A percentile compares a stretch with the other conserved stretches of the same genome.
Evolutionary conservation across 2,888 invertebrate species (phyloP).

Genomic region (Melinopterus prodromus): DNA sequence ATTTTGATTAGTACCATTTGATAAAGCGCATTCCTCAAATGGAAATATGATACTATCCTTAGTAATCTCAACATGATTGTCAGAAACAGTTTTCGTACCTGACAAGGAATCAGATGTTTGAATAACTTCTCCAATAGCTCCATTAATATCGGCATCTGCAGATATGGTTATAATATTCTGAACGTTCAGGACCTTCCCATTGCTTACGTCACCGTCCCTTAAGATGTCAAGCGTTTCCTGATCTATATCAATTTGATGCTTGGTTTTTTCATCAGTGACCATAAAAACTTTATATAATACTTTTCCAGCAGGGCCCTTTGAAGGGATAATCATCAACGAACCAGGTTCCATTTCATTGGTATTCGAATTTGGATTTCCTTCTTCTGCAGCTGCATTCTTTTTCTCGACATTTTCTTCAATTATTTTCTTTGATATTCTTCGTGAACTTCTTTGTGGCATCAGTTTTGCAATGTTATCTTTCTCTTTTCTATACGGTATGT

Average conservation of each 20-base stretch:
- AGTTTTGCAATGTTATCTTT: constrained; percentile 4
- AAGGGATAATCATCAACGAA: constrained; percentile 62
- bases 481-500: constrained; percentile 9
- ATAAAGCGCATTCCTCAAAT: constrained; percentile 31
- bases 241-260: constrained; percentile 54
- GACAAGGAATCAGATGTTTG: background rate
- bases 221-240: constrained; percentile 5
- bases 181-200: constrained; percentile 10
- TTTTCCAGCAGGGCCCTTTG: constrained; percentile 57
- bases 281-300: constrained; percentile 63
- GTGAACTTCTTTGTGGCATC: constrained; percentile 8
- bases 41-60: constrained; percentile 34
- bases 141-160: background rate
- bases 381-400: constrained; percentile 19
- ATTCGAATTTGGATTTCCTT: constrained; percentile 32
- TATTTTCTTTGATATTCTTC: constrained; percentile 40
- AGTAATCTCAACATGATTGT: constrained; percentile 25
- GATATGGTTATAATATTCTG: constrained; percentile 36
- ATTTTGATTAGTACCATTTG: constrained; percentile 30
- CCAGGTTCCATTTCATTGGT: constrained; percentile 58
- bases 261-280: constrained; percentile 58
- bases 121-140: background rate
- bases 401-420: constrained; percentile 41
- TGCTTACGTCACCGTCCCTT: background rate
- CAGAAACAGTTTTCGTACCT: background rate